These are phyloP conservation scores for Triplophysa siluroides DNA, from an alignment of 2,113 vertebrate species.

Conservation along the genomic window DNA sequence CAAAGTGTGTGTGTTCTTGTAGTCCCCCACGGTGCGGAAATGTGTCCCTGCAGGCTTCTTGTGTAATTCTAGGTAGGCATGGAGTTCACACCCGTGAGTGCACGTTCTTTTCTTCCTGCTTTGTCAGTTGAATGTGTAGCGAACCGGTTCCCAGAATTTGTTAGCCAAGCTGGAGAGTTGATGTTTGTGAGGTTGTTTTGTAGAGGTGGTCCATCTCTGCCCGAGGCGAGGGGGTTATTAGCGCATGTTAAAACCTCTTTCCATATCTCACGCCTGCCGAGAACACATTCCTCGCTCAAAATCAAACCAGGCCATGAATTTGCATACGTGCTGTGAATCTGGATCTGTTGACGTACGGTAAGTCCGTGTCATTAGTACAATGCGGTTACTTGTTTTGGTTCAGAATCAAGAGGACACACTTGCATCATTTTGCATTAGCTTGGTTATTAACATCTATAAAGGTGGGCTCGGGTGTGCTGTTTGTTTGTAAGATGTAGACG, in stretches of 20 bases:
- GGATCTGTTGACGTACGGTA: not conserved
- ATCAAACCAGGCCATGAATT: conserved; percentile 11
- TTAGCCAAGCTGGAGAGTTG: not conserved
- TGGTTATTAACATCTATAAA: not conserved
- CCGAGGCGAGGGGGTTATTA: conserved; percentile 2
- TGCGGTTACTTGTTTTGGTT: conserved; percentile 18
- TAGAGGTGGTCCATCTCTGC: not conserved
- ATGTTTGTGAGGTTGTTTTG: no score
- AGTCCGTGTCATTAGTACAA: not conserved
- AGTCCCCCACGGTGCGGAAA: conserved; percentile 27
- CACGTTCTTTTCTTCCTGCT: not conserved
- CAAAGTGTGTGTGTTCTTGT: not conserved
- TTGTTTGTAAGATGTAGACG: not conserved
- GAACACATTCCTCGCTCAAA: conserved; percentile 38
- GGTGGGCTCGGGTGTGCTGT: no score
- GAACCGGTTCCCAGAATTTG: not conserved
- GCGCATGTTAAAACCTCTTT: conserved; percentile 3
- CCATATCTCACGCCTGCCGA: conserved; percentile 20
- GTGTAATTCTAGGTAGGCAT: conserved; percentile 14
- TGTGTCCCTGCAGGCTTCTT: not conserved
- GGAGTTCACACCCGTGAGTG: conserved; percentile 9
- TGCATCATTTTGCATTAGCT: conserved; percentile 35
- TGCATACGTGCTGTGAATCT: not conserved
- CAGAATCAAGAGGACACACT: not conserved
- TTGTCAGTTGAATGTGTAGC: not conserved